phyloP scores from a whole-genome alignment of 2,888 invertebrate species.

The Gymnocheta viridis region DNA sequence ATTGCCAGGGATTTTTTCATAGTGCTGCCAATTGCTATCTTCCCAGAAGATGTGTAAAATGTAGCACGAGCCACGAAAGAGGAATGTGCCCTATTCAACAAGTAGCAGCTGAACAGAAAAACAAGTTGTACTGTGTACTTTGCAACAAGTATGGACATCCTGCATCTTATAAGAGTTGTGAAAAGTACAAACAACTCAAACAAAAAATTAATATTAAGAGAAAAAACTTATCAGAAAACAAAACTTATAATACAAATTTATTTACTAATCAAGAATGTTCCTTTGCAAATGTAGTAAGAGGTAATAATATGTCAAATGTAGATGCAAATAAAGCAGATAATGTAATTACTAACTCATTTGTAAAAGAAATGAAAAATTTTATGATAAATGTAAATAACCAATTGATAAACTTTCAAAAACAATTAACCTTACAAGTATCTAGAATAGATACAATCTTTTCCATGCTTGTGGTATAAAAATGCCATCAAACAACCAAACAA shows the following conservation, averaged over 20 bases:
- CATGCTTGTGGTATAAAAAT: too few species aligned
- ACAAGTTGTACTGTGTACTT: neutral
- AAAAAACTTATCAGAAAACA: neutral
- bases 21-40: neutral
- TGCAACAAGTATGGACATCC: neutral
- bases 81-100: too few species aligned
- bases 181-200: neutral
- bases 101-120: too few species aligned
- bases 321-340: neutral
- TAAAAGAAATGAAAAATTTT: constrained; percentile 12
- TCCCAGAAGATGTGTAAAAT: neutral
- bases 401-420: constrained; percentile 25
- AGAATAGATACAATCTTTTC: constrained; percentile 34
- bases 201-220: neutral
- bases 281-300: neutral
- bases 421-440: constrained; percentile 12
- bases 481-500: too few species aligned
- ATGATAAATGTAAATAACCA: too few species aligned
- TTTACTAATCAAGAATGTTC: neutral
- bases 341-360: neutral
- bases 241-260: neutral
- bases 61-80: too few species aligned
- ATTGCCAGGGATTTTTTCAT: neutral
- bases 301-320: neutral
- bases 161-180: neutral